phyloP scores from a whole-genome alignment of 2,113 vertebrate genomes.

The Columba janthina region DNA sequence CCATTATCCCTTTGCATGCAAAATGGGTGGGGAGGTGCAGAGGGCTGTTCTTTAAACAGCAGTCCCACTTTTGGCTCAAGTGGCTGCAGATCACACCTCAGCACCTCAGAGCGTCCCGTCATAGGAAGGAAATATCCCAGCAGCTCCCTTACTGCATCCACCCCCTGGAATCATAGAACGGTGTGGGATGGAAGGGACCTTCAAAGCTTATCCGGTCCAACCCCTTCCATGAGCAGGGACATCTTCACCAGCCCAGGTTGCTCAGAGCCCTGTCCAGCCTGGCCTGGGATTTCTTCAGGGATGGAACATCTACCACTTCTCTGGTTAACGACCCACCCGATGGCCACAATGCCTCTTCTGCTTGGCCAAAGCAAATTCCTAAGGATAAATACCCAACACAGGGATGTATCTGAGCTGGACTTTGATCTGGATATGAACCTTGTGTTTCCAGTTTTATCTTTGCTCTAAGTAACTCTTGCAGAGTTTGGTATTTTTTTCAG shows the following conservation, averaged over 20 bases:
- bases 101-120: not conserved
- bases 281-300: not conserved
- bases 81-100: not conserved
- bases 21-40: not conserved
- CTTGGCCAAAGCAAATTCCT: not conserved
- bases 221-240: not conserved
- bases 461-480: rapidly evolving
- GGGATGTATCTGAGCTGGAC: not conserved
- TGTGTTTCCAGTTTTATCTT: not conserved
- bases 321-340: not conserved
- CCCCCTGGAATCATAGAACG: rapidly evolving
- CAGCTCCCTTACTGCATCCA: not conserved
- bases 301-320: rapidly evolving
- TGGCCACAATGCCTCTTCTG: not conserved
- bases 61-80: not conserved
- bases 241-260: not conserved
- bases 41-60: not conserved
- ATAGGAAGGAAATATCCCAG: not conserved
- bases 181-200: not conserved
- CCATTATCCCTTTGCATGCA: rapidly evolving
- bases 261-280: not conserved
- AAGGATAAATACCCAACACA: not conserved
- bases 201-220: not conserved
- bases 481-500: not conserved
- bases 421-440: not conserved